Conservation (phyloP, 2,888 invertebrate species). For the Drosophila recens region DNA sequence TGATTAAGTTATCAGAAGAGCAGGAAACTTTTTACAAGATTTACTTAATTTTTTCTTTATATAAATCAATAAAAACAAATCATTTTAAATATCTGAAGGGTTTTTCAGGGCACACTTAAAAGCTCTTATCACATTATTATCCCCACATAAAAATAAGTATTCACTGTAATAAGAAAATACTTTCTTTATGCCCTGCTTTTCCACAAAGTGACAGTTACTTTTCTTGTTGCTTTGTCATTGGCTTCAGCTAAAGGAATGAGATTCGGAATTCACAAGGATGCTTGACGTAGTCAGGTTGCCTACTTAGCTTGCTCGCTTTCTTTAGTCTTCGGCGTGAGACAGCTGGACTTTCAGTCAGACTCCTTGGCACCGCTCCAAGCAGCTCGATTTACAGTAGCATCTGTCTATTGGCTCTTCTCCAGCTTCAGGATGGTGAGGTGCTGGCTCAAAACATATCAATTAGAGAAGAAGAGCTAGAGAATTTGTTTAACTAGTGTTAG, state of each 20-base stretch:
- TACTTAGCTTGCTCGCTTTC: not conserved
- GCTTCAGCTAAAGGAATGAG: not conserved
- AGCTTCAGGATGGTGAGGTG: not conserved
- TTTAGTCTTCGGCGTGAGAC: not conserved
- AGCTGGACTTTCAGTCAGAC: not conserved
- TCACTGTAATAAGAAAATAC: constrained; percentile 5
- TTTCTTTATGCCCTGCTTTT: constrained; percentile 14
- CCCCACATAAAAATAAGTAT: constrained; percentile 21
- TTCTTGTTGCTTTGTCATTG: constrained; percentile 23
- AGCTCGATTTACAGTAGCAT: constrained; percentile 23
- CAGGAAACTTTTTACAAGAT: not conserved
- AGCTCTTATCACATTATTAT: constrained; percentile 26
- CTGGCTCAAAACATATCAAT: constrained; percentile 1
- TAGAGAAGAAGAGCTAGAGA: too few relatives aligned
- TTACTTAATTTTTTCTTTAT: not conserved
- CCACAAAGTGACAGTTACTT: constrained; percentile 27
- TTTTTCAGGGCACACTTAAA: not conserved
- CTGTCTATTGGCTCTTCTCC: not conserved
- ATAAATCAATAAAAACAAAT: constrained; percentile 9
- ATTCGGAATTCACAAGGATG: not conserved
- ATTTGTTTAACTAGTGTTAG: constrained; percentile 27
- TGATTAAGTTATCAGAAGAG: constrained; percentile 50
- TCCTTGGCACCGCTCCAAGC: constrained; percentile 11
- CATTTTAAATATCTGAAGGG: not conserved
- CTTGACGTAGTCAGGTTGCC: constrained; percentile 30